A percentile compares a stretch with the other conserved stretches of the same genome.
These are phyloP conservation scores for Spizella passerina DNA, from an alignment of 2,797 vertebrate genomes.

Conservation along the genomic window DNA sequence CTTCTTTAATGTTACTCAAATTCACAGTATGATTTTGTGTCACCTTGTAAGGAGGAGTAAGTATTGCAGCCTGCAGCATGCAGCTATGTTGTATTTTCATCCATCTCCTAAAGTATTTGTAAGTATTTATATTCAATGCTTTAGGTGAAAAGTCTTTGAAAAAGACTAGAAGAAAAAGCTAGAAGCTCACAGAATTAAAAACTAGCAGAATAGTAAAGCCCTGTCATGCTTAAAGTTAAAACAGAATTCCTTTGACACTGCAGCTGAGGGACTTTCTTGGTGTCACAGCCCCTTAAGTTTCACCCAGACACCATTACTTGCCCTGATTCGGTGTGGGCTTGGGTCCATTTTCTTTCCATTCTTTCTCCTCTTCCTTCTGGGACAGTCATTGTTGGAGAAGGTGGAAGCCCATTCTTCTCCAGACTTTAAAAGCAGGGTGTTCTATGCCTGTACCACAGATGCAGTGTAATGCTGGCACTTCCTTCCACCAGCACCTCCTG, in stretches of 20 bases:
- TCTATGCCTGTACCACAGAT: background rate
- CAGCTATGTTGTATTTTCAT: background rate
- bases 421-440: background rate
- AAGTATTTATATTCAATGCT: background rate
- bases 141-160: background rate
- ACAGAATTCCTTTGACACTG: background rate
- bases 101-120: background rate
- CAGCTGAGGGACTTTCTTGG: background rate
- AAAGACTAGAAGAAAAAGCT: background rate
- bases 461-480: rapidly evolving
- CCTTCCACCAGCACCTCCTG: background rate
- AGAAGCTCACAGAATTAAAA: background rate
- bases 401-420: background rate
- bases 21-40: background rate
- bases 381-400: background rate
- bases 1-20: background rate
- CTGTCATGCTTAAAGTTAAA: background rate
- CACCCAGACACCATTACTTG: background rate
- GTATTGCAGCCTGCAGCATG: background rate
- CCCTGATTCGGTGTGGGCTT: background rate
- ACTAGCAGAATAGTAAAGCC: background rate
- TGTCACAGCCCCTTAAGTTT: background rate
- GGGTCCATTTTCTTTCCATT: rapidly evolving
- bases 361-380: background rate
- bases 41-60: background rate